phyloP scores from a whole-genome alignment of 2,888 invertebrate genomes.

The Rhorus exstirpatorius region DNA sequence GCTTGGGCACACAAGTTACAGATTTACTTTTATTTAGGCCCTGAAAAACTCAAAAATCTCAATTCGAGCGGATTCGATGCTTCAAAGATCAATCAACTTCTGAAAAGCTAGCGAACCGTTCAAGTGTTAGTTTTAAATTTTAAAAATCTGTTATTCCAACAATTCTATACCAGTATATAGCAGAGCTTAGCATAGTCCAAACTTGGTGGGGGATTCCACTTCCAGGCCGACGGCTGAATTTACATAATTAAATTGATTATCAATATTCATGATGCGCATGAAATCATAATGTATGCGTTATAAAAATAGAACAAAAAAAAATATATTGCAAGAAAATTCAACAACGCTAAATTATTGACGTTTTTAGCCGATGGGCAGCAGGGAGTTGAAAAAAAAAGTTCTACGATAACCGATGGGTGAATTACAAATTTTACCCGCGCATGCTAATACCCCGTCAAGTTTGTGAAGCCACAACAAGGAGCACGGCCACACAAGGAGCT shows the following conservation, averaged over 20 bases:
- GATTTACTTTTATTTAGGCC: too few species aligned
- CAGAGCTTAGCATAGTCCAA: neutral
- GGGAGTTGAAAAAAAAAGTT: neutral
- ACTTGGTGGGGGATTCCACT: neutral
- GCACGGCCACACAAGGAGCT: too few species aligned
- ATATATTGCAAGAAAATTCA: neutral
- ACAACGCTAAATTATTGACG: neutral
- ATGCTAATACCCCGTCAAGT: neutral
- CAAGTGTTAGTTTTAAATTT: too few species aligned
- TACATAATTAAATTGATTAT: constrained; percentile 42
- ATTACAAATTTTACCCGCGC: neutral
- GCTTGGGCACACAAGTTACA: too few species aligned
- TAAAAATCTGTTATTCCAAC: too few species aligned
- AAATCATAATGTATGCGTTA: neutral
- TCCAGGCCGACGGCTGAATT: constrained; percentile 13
- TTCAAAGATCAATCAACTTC: too few species aligned
- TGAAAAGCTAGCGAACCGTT: too few species aligned
- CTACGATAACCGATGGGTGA: neutral
- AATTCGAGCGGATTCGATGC: too few species aligned
- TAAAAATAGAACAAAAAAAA: too few species aligned
- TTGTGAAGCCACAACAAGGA: neutral
- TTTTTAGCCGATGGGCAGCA: too few species aligned
- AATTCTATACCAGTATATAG: neutral
- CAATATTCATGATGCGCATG: constrained; percentile 33
- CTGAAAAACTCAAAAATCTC: too few species aligned